phyloP scores from a whole-genome alignment of 2,113 vertebrate genomes.

The Phocoena phocoena region DNA sequence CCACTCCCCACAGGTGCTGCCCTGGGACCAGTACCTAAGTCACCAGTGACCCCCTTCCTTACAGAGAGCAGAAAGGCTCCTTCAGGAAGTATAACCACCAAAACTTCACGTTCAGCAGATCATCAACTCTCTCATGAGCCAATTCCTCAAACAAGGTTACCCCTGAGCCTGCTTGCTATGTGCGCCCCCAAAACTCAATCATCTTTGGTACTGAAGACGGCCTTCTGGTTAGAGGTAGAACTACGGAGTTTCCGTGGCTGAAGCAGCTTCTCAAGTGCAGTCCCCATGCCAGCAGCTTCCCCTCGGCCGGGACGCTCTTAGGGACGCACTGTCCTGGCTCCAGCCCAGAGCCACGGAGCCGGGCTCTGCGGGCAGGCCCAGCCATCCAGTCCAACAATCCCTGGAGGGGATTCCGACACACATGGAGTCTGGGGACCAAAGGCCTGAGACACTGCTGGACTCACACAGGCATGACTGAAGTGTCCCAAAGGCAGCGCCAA shows the following conservation, averaged over 20 bases:
- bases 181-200: background rate
- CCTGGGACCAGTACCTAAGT: background rate
- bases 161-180: background rate
- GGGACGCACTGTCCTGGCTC: background rate
- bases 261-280: background rate
- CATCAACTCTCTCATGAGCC: background rate
- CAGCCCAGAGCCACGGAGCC: background rate
- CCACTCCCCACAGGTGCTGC: background rate
- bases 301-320: background rate
- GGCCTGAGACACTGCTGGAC: background rate
- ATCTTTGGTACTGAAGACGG: background rate
- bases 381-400: background rate
- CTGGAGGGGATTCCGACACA: background rate
- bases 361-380: background rate
- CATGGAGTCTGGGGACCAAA: background rate
- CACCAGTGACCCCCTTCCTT: background rate
- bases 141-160: background rate
- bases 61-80: rapidly evolving
- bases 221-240: background rate
- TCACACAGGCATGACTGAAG: background rate
- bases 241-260: background rate
- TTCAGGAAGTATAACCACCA: background rate
- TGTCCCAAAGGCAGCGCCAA: background rate
- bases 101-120: background rate
- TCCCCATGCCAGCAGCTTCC: background rate